Percentiles rank a stretch among this genome's conserved stretches.
phyloP scores from a whole-genome alignment of 2,888 invertebrate genomes.

The Resseliella maxima region DNA sequence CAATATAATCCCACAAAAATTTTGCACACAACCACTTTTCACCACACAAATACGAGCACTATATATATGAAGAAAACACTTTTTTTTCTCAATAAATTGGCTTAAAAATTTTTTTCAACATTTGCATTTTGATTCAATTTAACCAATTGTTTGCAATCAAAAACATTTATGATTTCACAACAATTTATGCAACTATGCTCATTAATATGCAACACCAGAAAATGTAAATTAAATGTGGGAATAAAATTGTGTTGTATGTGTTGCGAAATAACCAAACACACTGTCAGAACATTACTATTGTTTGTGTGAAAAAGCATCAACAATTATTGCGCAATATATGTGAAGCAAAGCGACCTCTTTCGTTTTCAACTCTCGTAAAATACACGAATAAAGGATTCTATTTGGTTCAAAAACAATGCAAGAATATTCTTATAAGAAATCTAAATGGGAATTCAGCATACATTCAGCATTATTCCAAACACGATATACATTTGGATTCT shows the following conservation, averaged over 20 bases:
- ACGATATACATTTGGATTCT: not conserved
- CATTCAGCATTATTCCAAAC: not conserved
- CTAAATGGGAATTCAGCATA: not conserved
- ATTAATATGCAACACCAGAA: not conserved
- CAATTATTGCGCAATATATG: constrained; percentile 47
- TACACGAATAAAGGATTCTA: not conserved
- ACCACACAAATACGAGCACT: too few species aligned
- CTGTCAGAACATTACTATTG: constrained; percentile 41
- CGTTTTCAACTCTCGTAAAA: not conserved
- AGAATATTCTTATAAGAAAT: not conserved
- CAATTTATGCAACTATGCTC: not conserved
- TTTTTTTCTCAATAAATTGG: too few species aligned
- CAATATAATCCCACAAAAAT: not conserved
- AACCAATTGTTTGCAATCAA: not conserved
- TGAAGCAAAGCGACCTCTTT: constrained; percentile 33
- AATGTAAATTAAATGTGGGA: constrained; percentile 1
- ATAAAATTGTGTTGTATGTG: not conserved
- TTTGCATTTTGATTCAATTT: not conserved
- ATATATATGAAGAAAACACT: too few species aligned
- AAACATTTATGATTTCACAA: not conserved
- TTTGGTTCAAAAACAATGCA: not conserved
- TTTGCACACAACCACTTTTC: not conserved
- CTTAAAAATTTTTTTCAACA: not conserved
- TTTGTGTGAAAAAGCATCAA: constrained; percentile 53
- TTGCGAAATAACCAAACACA: constrained; percentile 49